These are phyloP conservation scores for Eilema griseolum DNA, from an alignment of 2,888 invertebrate species.

Conservation along the genomic window DNA sequence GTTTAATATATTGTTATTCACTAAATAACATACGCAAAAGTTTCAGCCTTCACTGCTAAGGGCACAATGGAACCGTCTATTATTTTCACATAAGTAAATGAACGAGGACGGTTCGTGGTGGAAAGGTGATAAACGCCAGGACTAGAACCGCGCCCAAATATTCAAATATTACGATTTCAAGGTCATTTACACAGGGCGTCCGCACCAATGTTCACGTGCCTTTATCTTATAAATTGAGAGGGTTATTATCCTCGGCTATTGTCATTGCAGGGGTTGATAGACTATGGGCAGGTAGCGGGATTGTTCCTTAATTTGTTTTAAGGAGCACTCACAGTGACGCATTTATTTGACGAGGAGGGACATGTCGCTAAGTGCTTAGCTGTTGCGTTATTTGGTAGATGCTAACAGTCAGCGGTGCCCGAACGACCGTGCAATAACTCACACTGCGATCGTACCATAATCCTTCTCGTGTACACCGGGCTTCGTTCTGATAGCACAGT, in stretches of 20 bases:
- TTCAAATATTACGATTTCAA: background rate
- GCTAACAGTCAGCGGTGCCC: background rate
- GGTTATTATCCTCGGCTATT: background rate
- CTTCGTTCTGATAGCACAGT: background rate
- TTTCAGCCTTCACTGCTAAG: background rate
- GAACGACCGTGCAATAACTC: background rate
- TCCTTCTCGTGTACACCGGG: background rate
- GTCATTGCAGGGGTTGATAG: background rate
- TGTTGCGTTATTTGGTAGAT: background rate
- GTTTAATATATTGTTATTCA: background rate
- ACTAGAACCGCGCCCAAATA: background rate
- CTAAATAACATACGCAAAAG: conserved; percentile 1
- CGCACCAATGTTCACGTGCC: background rate
- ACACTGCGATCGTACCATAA: background rate
- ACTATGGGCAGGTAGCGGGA: background rate
- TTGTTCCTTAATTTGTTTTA: background rate
- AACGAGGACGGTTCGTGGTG: background rate
- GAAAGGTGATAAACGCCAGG: background rate
- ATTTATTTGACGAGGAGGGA: background rate
- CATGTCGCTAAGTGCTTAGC: background rate
- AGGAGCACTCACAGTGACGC: background rate
- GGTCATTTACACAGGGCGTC: background rate
- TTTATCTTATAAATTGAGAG: background rate
- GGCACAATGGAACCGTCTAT: background rate
- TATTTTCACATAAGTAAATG: background rate